Base-by-base conservation (phyloP, 2,797 vertebrate species). In the Macropus fuliginosus region DNA sequence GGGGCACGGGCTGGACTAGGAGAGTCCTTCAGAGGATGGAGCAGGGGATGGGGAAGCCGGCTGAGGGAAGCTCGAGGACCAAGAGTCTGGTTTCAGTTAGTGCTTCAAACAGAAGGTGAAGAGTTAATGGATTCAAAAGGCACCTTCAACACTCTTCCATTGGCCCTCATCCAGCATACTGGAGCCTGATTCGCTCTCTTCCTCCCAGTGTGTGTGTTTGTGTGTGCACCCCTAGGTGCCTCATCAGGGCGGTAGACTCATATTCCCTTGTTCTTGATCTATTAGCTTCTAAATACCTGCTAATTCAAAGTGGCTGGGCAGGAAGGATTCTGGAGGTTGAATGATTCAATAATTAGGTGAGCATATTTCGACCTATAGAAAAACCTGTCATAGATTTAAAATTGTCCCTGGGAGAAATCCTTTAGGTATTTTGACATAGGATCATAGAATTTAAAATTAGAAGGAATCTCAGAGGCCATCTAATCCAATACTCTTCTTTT, bases 31-130 rank as follows among this genome's bases (percentile, higher is more conserved):
- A 16, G 66, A 18, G n/a, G 16, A 1, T 74, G n/a, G n/a, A 87
- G 21, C 40, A 87, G 21, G 10, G 21, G 21, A 18, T 46, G 21
- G 21, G 40, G 3, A 21, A 74, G 5, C 2, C 9, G 18, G 21
- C 3, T 1, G 74, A 87, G 74, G 40, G 40, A 46, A 27, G 21
- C 74, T 11, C 3, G 8, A 46, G 9, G 74, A 87, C 74, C 21
- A 11, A 87, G 74, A 27, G 21, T 13, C 21, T 0, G 40, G 8
- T 46, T 81, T 81, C 40, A 81, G n/a, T 46, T 90, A 93, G 90
- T 89, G 94, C 94, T 16, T 94, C 95, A 93, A 81, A 0, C 6
- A 89, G n/a, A 81, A 94, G 89, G 34, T 93, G 10, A 31, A 90
- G 46, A 66, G 9, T 50, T 59, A 96, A 95, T 46, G 91, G 40